Evolutionary conservation across 2,888 invertebrate genomes (phyloP).

Genomic region (Agrochola macilenta): DNA sequence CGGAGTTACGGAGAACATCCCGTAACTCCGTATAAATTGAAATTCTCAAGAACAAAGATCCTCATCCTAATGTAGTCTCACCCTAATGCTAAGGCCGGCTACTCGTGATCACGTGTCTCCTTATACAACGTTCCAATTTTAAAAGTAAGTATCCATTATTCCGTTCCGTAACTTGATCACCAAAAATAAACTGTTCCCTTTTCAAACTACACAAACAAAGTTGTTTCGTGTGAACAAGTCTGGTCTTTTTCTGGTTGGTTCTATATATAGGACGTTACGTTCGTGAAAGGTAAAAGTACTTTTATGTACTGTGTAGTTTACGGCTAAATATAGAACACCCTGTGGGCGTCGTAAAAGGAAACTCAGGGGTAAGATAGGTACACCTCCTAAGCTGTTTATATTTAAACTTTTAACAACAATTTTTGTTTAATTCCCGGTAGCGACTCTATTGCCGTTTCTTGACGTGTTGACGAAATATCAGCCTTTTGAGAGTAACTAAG

Average conservation of each 20-base stretch:
- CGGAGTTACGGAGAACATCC: background rate
- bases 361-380: background rate
- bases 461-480: background rate
- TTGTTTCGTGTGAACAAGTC: conserved; percentile 2
- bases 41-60: background rate
- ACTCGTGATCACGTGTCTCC: conserved; percentile 40
- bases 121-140: conserved; percentile 25
- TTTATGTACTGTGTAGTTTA: conserved; percentile 22
- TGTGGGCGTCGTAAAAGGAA: conserved; percentile 29
- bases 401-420: background rate
- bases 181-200: conserved; percentile 25
- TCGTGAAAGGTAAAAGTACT: background rate
- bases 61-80: background rate
- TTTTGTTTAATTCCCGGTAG: background rate
- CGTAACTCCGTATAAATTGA: background rate
- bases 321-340: conserved; percentile 1
- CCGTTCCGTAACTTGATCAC: conserved; percentile 7
- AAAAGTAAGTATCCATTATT: conserved; percentile 12
- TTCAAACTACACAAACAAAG: conserved; percentile 19
- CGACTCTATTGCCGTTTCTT: background rate
- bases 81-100: background rate
- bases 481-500: too few relatives aligned
- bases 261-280: conserved; percentile 4
- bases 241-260: conserved; percentile 17
- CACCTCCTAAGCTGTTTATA: background rate